Conservation (phyloP, 1,140 invertebrate genomes). For the Alviniconcha marisindica region DNA sequence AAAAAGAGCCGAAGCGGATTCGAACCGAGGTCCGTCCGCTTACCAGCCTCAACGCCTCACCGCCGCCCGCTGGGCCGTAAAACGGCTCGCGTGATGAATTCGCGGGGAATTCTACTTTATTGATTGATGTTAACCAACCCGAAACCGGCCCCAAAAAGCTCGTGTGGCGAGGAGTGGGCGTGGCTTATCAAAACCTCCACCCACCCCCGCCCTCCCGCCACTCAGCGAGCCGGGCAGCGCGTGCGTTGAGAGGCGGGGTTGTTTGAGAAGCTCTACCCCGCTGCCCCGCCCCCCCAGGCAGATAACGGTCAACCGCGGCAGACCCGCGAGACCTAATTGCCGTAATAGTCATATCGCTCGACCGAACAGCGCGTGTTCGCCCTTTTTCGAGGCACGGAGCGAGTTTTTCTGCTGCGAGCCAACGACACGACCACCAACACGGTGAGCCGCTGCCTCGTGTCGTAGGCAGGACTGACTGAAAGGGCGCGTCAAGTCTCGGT, state of each 20-base stretch:
- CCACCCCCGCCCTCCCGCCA: too few relatives aligned
- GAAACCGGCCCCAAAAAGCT: too few relatives aligned
- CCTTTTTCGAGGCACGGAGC: too few relatives aligned
- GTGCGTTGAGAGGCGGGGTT: slow-evolving; percentile 3
- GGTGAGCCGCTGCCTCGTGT: too few relatives aligned
- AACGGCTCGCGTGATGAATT: too few relatives aligned
- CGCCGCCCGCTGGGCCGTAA: too few relatives aligned
- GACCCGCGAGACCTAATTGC: not conserved
- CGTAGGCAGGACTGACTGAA: not conserved
- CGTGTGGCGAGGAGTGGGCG: not conserved
- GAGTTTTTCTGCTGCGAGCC: not conserved
- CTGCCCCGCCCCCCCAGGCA: not conserved
- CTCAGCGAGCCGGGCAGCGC: not conserved
- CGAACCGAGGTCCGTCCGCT: too few relatives aligned
- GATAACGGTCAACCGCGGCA: not conserved
- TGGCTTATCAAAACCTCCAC: not conserved
- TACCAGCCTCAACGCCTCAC: too few relatives aligned
- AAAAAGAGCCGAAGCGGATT: too few relatives aligned
- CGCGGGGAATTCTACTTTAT: too few relatives aligned
- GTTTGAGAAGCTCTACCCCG: not conserved
- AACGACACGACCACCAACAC: not conserved
- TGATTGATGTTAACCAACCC: too few relatives aligned
- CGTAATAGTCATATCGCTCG: not conserved
- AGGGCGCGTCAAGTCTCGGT: not conserved
- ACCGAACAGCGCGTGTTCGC: too few relatives aligned